phyloP scores from a whole-genome alignment of 1,140 invertebrate species.

The Sinonovacula constricta region DNA sequence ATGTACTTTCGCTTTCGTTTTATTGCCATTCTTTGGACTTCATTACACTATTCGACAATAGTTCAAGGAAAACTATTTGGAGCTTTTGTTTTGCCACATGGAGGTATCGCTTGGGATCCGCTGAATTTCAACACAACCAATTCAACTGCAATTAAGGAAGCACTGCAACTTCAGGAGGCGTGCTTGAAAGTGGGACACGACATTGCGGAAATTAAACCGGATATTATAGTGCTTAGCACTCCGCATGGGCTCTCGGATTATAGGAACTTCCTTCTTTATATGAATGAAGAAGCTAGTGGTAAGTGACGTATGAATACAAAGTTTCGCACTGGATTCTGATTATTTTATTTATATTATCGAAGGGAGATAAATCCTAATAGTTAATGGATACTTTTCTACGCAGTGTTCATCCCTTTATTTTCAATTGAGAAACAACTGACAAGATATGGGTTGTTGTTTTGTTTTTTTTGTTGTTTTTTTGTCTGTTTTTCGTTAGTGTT shows the following conservation, averaged over 20 bases:
- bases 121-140: conserved; percentile 59
- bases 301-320: neutral
- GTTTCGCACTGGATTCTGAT: too few relatives aligned
- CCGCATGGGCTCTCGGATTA: conserved; percentile 60
- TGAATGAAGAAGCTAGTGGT: conserved; percentile 42
- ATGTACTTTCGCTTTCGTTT: too few relatives aligned
- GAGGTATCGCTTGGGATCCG: conserved; percentile 60
- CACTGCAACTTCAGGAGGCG: conserved; percentile 54
- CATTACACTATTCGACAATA: too few relatives aligned
- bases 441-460: too few relatives aligned
- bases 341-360: too few relatives aligned
- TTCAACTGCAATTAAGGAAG: conserved; percentile 48
- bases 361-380: too few relatives aligned
- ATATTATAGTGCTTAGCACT: conserved; percentile 58
- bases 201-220: conserved; percentile 45
- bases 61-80: conserved; percentile 13
- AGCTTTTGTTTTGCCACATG: conserved; percentile 59
- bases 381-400: too few relatives aligned
- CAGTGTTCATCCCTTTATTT: too few relatives aligned
- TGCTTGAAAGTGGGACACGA: conserved; percentile 52
- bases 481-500: too few relatives aligned
- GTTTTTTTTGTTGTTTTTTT: too few relatives aligned
- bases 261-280: conserved; percentile 58
- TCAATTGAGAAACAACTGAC: too few relatives aligned
- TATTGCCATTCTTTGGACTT: too few relatives aligned